phyloP scores from a whole-genome alignment of 2,113 vertebrate species.

The Gallinago undulata region DNA sequence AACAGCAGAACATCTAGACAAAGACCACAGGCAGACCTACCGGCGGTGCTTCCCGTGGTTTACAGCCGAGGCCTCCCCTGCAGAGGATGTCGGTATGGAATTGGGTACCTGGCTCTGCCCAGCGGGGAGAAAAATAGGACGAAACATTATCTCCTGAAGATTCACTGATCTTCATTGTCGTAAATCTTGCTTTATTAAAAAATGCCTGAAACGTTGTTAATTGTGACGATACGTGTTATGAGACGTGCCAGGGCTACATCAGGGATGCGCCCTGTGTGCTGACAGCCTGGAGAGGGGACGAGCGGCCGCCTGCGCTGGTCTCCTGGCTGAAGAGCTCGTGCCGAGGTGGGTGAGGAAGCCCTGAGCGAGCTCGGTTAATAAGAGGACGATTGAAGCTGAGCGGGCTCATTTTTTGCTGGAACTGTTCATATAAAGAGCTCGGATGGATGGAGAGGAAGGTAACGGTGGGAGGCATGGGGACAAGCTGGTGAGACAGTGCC shows the following conservation, averaged over 20 bases:
- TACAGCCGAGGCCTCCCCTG: background rate
- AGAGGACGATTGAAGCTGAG: rapidly evolving
- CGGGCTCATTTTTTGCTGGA: background rate
- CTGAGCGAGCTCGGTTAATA: background rate
- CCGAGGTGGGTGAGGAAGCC: background rate
- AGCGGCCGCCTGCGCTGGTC: background rate
- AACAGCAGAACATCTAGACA: background rate
- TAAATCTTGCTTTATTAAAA: background rate
- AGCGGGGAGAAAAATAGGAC: background rate
- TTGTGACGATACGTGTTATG: background rate
- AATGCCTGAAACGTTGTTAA: background rate
- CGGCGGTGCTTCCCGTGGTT: background rate
- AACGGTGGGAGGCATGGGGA: background rate
- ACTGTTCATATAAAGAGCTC: background rate
- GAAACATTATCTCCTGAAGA: background rate
- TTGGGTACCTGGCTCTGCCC: background rate
- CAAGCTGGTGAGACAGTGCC: background rate
- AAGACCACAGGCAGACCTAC: background rate
- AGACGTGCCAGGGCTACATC: background rate
- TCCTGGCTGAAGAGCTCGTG: background rate
- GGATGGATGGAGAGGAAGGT: background rate
- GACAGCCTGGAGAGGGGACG: background rate
- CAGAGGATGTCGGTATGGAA: background rate
- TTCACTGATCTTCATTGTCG: background rate
- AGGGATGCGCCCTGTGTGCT: background rate